phyloP scores from a whole-genome alignment of 1,140 invertebrate species.

The Diachasmimorpha longicaudata region DNA sequence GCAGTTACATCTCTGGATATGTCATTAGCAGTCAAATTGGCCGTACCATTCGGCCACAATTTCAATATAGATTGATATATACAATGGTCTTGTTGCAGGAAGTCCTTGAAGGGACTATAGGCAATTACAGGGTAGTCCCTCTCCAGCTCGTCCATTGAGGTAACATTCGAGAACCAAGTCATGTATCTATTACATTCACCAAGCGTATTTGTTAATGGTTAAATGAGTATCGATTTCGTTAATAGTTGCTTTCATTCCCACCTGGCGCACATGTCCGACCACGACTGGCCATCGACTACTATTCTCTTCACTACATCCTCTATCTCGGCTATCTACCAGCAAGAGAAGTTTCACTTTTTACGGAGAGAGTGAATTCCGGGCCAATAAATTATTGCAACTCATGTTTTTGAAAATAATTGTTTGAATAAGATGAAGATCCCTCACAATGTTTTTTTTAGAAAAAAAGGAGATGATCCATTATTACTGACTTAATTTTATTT shows the following conservation, averaged over 20 bases:
- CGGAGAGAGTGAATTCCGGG: not conserved
- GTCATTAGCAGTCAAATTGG: constrained; percentile 42
- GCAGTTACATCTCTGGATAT: constrained; percentile 46
- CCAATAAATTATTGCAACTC: constrained; percentile 8
- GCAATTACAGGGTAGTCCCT: not conserved
- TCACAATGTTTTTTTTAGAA: too few species aligned
- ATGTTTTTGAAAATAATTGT: not conserved
- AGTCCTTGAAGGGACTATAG: constrained; percentile 32
- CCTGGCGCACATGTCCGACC: constrained; percentile 61
- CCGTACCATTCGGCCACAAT: constrained; percentile 42
- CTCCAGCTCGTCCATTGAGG: constrained; percentile 25
- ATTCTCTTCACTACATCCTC: constrained; percentile 52
- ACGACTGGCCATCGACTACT: constrained; percentile 50
- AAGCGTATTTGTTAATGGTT: constrained; percentile 7
- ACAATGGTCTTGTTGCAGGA: constrained; percentile 44
- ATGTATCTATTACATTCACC: constrained; percentile 43
- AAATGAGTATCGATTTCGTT: not conserved
- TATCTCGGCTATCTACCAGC: constrained; percentile 51
- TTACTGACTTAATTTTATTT: too few species aligned
- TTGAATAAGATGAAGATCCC: too few species aligned
- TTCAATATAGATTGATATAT: constrained; percentile 55
- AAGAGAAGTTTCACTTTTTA: not conserved
- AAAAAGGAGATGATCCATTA: too few species aligned
- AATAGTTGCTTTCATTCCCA: constrained; percentile 35
- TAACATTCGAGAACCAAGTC: constrained; percentile 50